Evolutionary conservation across 1,140 invertebrate genomes (phyloP), one percentile per base, ranked within the genome.

Genomic region (Spodoptera litura): DNA sequence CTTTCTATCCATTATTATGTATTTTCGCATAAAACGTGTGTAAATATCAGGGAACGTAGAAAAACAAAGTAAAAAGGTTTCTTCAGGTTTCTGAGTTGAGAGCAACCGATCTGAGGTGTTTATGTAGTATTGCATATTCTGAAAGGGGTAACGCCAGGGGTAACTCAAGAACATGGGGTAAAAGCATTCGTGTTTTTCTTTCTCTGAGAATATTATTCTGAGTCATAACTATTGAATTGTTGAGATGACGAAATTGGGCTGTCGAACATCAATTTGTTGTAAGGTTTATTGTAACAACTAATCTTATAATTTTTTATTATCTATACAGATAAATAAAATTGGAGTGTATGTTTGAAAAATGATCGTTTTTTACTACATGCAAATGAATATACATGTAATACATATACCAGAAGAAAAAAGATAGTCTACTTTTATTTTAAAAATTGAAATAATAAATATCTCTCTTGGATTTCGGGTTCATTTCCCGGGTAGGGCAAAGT

Each of bases 61-160:
- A 66, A 66, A 66, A 66, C 38, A 66, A 49, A 66, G 62, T 66
- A 66, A 66, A 66, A 66, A 66, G 38, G 62, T 66, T 66, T 44
- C 31, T n/a, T 62, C 55, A 56, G 15, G 59, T 31, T 62, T 38
- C 62, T n/a, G 44, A 64, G 62, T 49, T 25, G 62, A 49, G 38
- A 64, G n/a, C 10, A 49, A 66, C 38, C 10, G 51, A 66, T 5
- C 15, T 44, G 15, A 62, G 38, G 62, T 66, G 62, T 66, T 49
- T 66, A 66, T 66, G 38, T 66, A 49, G n/a, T 62, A 44, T 20
- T 66, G 62, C 38, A 64, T 49, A 66, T 66, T 44, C 38, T 66
- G 15, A 66, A 66, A 66, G 62, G 53, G 62, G 62, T 64, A 20
- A 49, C 15, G 38, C 15, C 20, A 27, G 6, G 8, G 44, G n/a